Conservation (phyloP, 2,888 invertebrate species). For the Liopterus haemorrhoidalis region DNA sequence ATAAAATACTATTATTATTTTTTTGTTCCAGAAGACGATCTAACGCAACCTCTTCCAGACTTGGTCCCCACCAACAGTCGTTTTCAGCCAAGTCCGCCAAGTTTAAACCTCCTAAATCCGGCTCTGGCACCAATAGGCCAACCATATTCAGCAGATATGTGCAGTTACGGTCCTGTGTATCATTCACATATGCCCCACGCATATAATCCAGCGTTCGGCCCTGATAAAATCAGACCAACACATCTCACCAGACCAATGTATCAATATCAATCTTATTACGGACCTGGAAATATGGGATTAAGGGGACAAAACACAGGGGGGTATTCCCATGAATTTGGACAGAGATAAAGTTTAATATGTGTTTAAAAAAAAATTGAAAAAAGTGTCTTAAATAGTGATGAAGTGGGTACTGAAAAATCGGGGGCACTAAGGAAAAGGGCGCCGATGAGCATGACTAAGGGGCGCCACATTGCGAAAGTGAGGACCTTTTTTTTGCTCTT, state of each 20-base stretch:
- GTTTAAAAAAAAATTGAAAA: no score
- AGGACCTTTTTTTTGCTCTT: no score
- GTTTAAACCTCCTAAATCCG: slow-evolving; percentile 26
- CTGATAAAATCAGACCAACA: slow-evolving; percentile 40
- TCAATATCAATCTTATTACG: slow-evolving; percentile 41
- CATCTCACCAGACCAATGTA: slow-evolving; percentile 41
- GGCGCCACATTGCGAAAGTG: no score
- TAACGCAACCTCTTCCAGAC: slow-evolving; percentile 11
- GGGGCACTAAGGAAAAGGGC: no score
- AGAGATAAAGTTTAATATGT: slow-evolving; percentile 1
- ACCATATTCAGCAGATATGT: slow-evolving; percentile 60
- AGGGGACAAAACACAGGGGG: slow-evolving; percentile 1
- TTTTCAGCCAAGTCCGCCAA: slow-evolving; percentile 25
- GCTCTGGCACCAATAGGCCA: slow-evolving; percentile 49
- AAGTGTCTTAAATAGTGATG: no score
- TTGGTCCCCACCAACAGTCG: slow-evolving; percentile 33
- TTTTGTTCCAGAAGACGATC: slow-evolving; percentile 14
- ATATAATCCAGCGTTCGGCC: slow-evolving; percentile 42
- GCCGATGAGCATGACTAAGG: no score
- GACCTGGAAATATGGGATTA: background rate
- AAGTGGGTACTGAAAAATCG: no score
- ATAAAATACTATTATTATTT: no score
- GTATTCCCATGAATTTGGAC: slow-evolving; percentile 14
- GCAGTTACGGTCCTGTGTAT: slow-evolving; percentile 63
- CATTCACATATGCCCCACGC: slow-evolving; percentile 50